A percentile compares a stretch with the other conserved stretches of the same genome.
phyloP scores from a whole-genome alignment of 2,797 vertebrate species.

The Heteromormyrus szaboi region DNA sequence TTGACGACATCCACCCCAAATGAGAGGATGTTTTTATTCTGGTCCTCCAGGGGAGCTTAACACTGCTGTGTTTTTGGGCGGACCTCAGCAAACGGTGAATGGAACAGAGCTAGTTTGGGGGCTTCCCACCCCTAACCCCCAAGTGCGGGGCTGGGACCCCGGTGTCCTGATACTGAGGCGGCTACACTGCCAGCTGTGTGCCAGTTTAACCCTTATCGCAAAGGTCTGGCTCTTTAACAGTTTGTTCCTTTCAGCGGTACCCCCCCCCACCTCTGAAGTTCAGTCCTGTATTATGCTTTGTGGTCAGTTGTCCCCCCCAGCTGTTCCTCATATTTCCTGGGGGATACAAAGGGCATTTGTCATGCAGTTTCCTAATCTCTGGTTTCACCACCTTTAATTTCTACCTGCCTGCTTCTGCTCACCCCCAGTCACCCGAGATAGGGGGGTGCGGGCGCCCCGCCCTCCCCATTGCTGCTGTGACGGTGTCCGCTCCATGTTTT shows the following conservation, averaged over 20 bases:
- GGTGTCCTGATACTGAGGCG: not conserved
- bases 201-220: not conserved
- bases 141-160: not conserved
- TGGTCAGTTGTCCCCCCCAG: too few relatives aligned
- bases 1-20: not conserved
- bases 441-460: too few relatives aligned
- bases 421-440: not conserved
- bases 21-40: not conserved
- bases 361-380: not conserved
- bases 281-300: not conserved
- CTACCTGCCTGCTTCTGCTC: not conserved
- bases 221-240: not conserved
- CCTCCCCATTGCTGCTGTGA: not conserved
- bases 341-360: not conserved
- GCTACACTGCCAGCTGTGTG: not conserved
- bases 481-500: not conserved
- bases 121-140: not conserved
- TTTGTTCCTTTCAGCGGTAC: not conserved
- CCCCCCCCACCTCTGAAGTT: not conserved
- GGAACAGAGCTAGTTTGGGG: not conserved
- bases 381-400: not conserved
- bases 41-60: not conserved
- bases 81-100: slow-evolving; percentile 11
- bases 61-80: not conserved
- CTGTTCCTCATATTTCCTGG: not conserved